Conservation (phyloP, 2,113 vertebrate genomes). For the Amphiprion ocellaris region DNA sequence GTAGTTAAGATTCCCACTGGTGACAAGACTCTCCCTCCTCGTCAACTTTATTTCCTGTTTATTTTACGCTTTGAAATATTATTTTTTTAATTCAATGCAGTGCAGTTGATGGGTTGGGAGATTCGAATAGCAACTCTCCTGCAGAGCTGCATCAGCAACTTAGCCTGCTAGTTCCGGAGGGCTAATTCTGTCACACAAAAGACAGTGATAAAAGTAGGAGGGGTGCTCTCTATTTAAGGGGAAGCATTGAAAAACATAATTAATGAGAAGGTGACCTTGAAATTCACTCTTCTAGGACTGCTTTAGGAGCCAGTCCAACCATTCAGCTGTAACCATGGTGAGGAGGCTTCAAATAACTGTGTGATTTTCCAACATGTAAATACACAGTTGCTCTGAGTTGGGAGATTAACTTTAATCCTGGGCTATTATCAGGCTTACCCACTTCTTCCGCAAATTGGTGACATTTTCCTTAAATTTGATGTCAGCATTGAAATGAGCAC, state of each 20-base stretch:
- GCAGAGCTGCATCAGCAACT: conserved; percentile 62
- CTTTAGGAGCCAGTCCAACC: conserved; percentile 53
- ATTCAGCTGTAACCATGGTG: conserved; percentile 73
- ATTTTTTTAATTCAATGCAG: background rate
- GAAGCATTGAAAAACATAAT: conserved; percentile 75
- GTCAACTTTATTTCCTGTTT: conserved; percentile 31
- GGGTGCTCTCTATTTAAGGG: conserved; percentile 64
- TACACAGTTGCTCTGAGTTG: conserved; percentile 24
- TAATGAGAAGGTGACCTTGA: conserved; percentile 83
- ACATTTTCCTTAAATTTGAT: conserved; percentile 41
- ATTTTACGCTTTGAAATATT: conserved; percentile 5
- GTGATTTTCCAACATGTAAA: conserved; percentile 60
- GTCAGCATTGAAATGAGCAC: conserved; percentile 35
- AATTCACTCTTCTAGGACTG: conserved; percentile 57
- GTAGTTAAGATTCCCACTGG: conserved; percentile 47
- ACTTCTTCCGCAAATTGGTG: conserved; percentile 28
- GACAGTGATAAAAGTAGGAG: conserved; percentile 64
- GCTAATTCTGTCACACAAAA: conserved; percentile 70
- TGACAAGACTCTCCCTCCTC: conserved; percentile 51
- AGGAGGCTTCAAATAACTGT: conserved; percentile 61
- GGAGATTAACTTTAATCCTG: conserved; percentile 59
- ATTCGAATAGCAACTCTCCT: conserved; percentile 22
- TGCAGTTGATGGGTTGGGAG: background rate
- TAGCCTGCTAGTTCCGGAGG: conserved; percentile 34
- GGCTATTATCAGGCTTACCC: conserved; percentile 45